Evolutionary conservation across 2,888 invertebrate species (phyloP).

Genomic region (Epinotia nisella): DNA sequence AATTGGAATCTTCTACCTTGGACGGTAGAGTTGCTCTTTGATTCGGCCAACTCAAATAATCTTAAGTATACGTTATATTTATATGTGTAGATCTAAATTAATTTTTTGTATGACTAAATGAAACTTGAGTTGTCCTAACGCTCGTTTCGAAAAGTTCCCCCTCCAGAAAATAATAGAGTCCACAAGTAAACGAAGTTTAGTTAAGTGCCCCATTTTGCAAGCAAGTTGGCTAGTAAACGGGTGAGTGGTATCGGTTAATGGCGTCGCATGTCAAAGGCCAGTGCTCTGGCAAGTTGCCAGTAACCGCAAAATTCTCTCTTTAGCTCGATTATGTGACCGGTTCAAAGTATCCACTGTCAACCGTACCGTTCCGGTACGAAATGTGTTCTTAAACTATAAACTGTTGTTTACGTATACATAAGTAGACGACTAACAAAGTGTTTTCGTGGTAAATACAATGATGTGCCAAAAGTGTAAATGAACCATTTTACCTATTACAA

Average conservation of each 20-base stretch:
- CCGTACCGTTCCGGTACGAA: background rate
- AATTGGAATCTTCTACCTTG: too few species aligned
- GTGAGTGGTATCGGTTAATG: slow-evolving; percentile 15
- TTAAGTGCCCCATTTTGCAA: slow-evolving; percentile 37
- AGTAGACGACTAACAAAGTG: too few species aligned
- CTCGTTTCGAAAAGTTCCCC: background rate
- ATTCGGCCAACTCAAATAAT: too few species aligned
- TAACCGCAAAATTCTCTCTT: slow-evolving; percentile 25
- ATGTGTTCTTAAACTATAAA: background rate
- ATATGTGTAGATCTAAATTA: too few species aligned
- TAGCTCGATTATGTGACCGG: background rate
- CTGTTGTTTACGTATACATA: too few species aligned
- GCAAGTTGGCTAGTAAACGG: slow-evolving; percentile 29
- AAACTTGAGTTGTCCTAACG: too few species aligned
- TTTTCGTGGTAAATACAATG: too few species aligned
- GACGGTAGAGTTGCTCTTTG: too few species aligned
- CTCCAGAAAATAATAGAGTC: slow-evolving; percentile 18
- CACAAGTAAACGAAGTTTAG: slow-evolving; percentile 24
- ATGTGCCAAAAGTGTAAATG: too few species aligned
- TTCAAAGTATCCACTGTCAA: slow-evolving; percentile 9
- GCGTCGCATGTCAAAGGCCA: slow-evolving; percentile 32
- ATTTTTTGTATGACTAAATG: too few species aligned
- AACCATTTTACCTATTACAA: too few species aligned
- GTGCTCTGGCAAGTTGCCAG: slow-evolving; percentile 26
- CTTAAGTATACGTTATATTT: too few species aligned